A percentile compares a stretch with the other conserved stretches of the same genome.
phyloP scores from a whole-genome alignment of 2,888 invertebrate genomes.

The Leptopterna dolabrata region DNA sequence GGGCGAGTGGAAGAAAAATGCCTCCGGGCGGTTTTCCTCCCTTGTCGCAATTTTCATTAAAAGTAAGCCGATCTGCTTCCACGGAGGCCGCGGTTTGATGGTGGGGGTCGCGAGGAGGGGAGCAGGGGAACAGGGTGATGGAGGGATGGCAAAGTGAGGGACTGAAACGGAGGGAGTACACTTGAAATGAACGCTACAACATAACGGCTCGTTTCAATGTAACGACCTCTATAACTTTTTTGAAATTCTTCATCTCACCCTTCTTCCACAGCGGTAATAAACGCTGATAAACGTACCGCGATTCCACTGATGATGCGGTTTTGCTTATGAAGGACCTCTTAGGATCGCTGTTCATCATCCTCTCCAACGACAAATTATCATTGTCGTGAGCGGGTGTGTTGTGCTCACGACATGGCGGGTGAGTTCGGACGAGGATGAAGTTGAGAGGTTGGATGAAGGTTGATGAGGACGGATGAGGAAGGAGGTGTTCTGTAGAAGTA shows the following conservation, averaged over 20 bases:
- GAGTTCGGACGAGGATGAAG: too few relatives aligned
- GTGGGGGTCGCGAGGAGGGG: background rate
- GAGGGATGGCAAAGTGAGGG: background rate
- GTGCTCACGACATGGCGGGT: too few relatives aligned
- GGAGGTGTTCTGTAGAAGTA: too few relatives aligned
- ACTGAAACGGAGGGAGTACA: background rate
- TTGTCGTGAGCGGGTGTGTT: too few relatives aligned
- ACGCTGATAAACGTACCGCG: background rate
- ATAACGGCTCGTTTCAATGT: conserved; percentile 21
- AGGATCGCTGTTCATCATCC: background rate
- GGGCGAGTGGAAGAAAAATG: conserved; percentile 38
- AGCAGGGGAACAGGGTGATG: background rate
- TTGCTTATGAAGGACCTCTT: background rate
- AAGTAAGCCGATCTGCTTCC: conserved; percentile 50
- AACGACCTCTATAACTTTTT: conserved; percentile 25
- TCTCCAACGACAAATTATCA: too few relatives aligned
- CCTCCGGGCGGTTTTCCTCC: conserved; percentile 33
- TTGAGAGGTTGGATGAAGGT: too few relatives aligned
- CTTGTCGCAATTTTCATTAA: conserved; percentile 52
- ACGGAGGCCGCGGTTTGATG: background rate
- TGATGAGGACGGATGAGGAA: too few relatives aligned
- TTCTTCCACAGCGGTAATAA: background rate
- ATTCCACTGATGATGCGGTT: background rate
- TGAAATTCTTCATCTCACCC: background rate
- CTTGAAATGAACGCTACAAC: conserved; percentile 15